Conservation (phyloP, 2,888 invertebrate genomes). For the Mayetiola destructor region DNA sequence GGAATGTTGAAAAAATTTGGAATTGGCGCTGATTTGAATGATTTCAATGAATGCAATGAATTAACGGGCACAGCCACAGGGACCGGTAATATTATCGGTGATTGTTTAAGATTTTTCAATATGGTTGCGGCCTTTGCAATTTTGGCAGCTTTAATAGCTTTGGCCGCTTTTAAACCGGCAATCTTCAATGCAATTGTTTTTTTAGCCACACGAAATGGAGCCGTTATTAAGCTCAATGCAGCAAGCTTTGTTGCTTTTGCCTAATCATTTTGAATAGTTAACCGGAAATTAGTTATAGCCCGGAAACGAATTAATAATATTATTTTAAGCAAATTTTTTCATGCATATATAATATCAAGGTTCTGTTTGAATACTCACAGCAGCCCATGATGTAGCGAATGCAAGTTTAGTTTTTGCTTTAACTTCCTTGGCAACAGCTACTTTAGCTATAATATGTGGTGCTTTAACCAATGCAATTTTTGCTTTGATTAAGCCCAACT, state of each 20-base stretch:
- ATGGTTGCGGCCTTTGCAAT: not conserved
- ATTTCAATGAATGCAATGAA: not conserved
- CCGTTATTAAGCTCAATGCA: not conserved
- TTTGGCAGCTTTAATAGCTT: conserved; percentile 6
- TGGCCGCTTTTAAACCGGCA: not conserved
- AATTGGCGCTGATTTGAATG: not conserved
- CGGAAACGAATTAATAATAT: not conserved
- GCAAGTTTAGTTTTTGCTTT: conserved; percentile 8
- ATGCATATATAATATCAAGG: not conserved
- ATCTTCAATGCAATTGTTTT: not conserved
- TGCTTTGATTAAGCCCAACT: not conserved
- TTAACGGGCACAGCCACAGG: conserved; percentile 9
- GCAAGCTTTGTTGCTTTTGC: conserved; percentile 1
- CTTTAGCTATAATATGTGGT: conserved; percentile 5
- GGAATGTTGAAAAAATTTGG: not conserved
- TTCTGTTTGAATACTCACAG: not conserved
- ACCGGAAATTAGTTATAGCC: not conserved
- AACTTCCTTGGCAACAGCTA: conserved; percentile 13
- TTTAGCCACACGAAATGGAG: conserved; percentile 1
- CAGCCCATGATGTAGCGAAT: not conserved
- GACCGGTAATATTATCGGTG: not conserved
- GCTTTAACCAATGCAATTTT: not conserved
- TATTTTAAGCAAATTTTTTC: too few species aligned
- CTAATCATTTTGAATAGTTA: not conserved
- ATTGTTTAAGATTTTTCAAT: not conserved